Evolutionary conservation across 1,140 invertebrate species (phyloP), one percentile per base, ranked within the genome.

Genomic region (Drosophila yakuba): DNA sequence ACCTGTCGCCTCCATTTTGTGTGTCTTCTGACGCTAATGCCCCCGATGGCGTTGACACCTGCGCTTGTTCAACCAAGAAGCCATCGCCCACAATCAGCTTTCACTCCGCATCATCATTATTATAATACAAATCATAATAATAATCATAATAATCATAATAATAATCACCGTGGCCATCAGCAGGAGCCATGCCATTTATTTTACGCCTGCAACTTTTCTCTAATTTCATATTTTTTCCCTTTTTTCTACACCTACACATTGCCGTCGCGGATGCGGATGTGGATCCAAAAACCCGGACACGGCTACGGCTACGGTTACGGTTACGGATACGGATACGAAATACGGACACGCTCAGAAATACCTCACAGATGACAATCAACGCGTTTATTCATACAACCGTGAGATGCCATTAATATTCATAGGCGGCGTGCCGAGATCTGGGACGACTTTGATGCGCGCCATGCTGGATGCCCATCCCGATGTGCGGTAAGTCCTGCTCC

Each of bases 381-480:
- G 95, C 90, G 92, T 93, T 32, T 96, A 96, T 92, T 93, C 94
- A 50, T 97, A 97, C 91, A 95, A 97, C 90, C 94, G 97, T 79
- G 95, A 97, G 71, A 97, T 98, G 95, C 97, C 98, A 72, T 94
- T 99, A 60, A 98, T 99, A 86, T 99, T 99, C 93, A 98, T 99
- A 92, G 98, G 98, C 25, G 98, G 98, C 52, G 97, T 99, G 86
- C 98, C 98, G 28, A 95, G 98, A 74, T 99, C 97, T 50, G 98
- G 98, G 17, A 99, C 98, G 3, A 99, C 98, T 39, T 94, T 99
- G 57, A 98, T 99, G 96, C 94, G 99, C 91, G 98, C 98, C 67
- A 98, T 99, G 97, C 93, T 99, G 55, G 99, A 99, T 93, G 98
- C 99, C 44, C 99, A 99, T 95, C 97, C 97, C n/a, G 96, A 98